Conservation (phyloP, 2,888 invertebrate genomes). For the Microplitis manilae region DNA sequence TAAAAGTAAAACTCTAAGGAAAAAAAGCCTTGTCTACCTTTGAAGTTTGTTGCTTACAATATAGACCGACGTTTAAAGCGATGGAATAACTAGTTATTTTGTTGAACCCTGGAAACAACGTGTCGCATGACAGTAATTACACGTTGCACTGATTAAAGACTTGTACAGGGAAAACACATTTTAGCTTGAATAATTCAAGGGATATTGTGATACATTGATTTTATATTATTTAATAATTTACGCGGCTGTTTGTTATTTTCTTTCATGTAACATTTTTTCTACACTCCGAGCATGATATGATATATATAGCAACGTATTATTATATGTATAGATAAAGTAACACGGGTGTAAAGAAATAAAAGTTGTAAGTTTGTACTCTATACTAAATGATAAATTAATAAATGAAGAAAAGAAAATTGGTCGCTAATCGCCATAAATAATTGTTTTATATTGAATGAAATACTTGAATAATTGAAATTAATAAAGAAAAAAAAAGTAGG, state of each 20-base stretch:
- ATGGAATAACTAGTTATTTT: slow-evolving; percentile 16
- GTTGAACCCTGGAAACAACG: not conserved
- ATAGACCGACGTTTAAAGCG: not conserved
- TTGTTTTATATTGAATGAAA: too few relatives aligned
- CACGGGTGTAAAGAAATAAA: not conserved
- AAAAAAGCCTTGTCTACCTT: not conserved
- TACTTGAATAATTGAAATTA: too few relatives aligned
- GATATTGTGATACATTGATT: not conserved
- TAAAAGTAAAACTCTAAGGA: not conserved
- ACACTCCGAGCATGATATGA: not conserved
- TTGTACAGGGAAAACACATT: not conserved
- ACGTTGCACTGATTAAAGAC: not conserved
- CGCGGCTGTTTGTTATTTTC: not conserved
- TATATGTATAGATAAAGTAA: not conserved
- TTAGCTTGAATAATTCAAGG: not conserved
- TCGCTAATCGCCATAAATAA: too few relatives aligned
- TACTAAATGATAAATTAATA: too few relatives aligned
- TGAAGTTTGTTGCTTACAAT: not conserved
- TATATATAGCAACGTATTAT: not conserved
- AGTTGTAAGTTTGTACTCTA: not conserved
- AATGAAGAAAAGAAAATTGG: too few relatives aligned
- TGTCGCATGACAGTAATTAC: slow-evolving; percentile 24
- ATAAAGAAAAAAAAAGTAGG: too few relatives aligned
- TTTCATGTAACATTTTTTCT: not conserved
- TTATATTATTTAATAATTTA: slow-evolving; percentile 1